Evolutionary conservation across 2,113 vertebrate species (phyloP), one percentile per base, ranked within the genome.

Genomic region (Peucedramus taeniatus): DNA sequence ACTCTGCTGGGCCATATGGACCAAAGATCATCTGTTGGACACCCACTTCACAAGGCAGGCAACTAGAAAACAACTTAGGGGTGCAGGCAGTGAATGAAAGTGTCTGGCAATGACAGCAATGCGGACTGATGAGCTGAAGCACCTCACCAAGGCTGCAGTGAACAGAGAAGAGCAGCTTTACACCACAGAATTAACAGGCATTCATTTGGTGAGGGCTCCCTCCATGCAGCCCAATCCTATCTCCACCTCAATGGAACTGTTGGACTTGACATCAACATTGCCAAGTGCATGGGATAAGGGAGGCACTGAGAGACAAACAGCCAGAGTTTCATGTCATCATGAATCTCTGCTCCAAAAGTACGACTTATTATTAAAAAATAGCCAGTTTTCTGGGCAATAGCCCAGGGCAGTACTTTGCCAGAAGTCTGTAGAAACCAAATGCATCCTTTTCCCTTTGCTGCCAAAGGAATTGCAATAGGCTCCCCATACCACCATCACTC

Each of bases 111-210:
- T 39, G 70, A 47, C 23, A 71, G 47, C 51, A 33, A 1, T 11
- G n/a, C 49, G 44, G 22, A 83, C 27, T 20, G 51, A 53, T 11
- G 17, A 51, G 45, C 31, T 44, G 33, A 78, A 79, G 39, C 21
- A 71, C 21, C 23, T 44, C 5, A 3, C 4, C 0, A 0, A 88
- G 44, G 40, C 20, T 21, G 10, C 26, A 75, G 51, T 0, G 3
- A 87, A 24, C 6, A 11, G 18, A 69, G 39, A 24, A 57, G 44
- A 86, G 24, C 44, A 76, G 35, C 35, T 45, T 53, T 26, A 23
- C 8, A 11, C 20, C 3, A 1, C 31, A 64, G 71, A 47, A 17
- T 51, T 88, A 85, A 60, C 42, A 68, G 24, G 10, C 40, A 20
- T 44, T 75, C 12, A 13, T 80, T 56, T 56, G 24, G 13, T 8